Conservation (phyloP, 2,888 invertebrate genomes). For the Zygothrica quintamaculata region DNA sequence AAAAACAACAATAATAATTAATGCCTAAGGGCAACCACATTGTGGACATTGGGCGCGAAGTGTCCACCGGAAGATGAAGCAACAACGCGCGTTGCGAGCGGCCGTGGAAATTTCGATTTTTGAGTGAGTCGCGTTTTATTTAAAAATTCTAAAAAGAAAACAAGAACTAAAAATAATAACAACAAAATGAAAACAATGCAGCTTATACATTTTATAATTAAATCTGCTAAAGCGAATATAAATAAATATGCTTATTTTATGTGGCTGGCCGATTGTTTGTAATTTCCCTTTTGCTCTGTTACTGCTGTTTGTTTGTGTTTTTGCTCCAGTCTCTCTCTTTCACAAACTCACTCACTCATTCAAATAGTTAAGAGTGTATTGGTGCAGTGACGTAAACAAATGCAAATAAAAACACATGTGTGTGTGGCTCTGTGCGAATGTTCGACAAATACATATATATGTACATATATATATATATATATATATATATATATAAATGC, state of each 20-base stretch:
- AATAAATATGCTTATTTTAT: slow-evolving; percentile 42
- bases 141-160: slow-evolving; percentile 14
- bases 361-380: slow-evolving; percentile 24
- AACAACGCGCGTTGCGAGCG: slow-evolving; percentile 47
- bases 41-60: slow-evolving; percentile 18
- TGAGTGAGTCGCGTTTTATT: slow-evolving; percentile 48
- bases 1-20: slow-evolving; percentile 39
- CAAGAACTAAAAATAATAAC: slow-evolving; percentile 2
- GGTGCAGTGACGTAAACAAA: slow-evolving; percentile 72
- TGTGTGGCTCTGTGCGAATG: slow-evolving; percentile 15
- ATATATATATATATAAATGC: too few relatives aligned
- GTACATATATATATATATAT: too few relatives aligned
- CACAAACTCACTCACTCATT: slow-evolving; percentile 39
- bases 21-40: slow-evolving; percentile 21
- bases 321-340: slow-evolving; percentile 19
- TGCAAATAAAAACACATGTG: slow-evolving; percentile 51
- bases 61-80: slow-evolving; percentile 15
- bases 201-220: slow-evolving; percentile 13
- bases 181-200: slow-evolving; percentile 40
- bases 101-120: slow-evolving; percentile 75
- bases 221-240: slow-evolving; percentile 23
- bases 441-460: too few relatives aligned
- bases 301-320: slow-evolving; percentile 58
- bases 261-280: slow-evolving; percentile 28
- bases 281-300: slow-evolving; percentile 41